Evolutionary conservation across 2,888 invertebrate genomes (phyloP), one percentile per base, ranked within the genome.

Genomic region (Meloe dianella): DNA sequence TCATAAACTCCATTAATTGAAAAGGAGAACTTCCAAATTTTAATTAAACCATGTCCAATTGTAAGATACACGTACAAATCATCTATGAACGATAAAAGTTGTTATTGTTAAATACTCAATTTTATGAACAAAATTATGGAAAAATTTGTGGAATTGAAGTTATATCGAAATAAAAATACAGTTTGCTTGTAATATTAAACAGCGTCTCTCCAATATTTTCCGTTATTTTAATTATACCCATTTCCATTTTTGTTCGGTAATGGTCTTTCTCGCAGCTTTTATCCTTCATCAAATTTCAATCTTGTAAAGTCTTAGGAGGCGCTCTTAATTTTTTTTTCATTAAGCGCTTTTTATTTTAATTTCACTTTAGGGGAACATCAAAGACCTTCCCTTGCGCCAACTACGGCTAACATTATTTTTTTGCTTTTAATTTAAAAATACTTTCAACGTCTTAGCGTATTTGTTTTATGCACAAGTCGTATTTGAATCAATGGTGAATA

Each of bases 281-380:
- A 79, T 78, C 78, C 77, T 75, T 77, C 79, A 79, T 79, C 80
- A 79, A 80, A 79, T 79, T 79, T 75, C 77, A 73, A 78, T 78
- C 78, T 79, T 78, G 78, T 78, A 78, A 79, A 76, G 76, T 71
- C 75, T 74, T 70, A 67, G 73, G 69, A 71, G 66, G 70, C 71
- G 73, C 68, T 58, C 70, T 64, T 69, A 72, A 74, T 77, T 73
- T 75, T 78, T 78, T 71, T 77, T 78, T 79, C 77, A 79, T 79
- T 78, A 79, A 75, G 73, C 73, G 73, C 70, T 72, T 74, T 74
- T 76, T 73, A 72, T 76, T 76, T 76, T 73, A 75, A 75, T 76
- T 76, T 70, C 69, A 58, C 62, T 74, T 67, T 66, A 58, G 60
- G 71, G 68, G 67, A 73, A 75, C 74, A 74, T 75, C 77, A 78